A percentile compares a stretch with the other conserved stretches of the same genome.
These are phyloP conservation scores for Macropus fuliginosus DNA, from an alignment of 2,797 vertebrate genomes.

Conservation along the genomic window DNA sequence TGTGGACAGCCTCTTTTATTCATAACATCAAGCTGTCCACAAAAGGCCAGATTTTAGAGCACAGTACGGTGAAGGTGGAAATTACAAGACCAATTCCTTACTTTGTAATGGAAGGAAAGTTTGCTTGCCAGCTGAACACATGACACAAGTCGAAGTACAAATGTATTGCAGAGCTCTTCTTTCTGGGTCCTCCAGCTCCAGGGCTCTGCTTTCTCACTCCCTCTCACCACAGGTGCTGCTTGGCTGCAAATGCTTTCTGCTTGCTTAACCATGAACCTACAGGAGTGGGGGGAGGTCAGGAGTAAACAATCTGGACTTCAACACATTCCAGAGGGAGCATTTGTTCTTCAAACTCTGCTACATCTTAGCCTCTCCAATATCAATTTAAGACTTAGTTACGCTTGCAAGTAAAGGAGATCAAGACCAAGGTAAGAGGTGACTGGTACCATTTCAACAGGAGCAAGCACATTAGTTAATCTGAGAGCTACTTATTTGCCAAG, in stretches of 20 bases:
- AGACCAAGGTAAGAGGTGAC: neutral
- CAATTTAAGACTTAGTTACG: constrained; percentile 6
- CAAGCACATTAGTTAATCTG: constrained; percentile 10
- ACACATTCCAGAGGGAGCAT: constrained; percentile 23
- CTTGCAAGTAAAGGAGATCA: neutral
- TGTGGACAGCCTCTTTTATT: constrained; percentile 8
- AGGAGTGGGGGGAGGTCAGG: constrained; percentile 13
- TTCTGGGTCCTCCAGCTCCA: constrained; percentile 83
- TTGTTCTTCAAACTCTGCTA: constrained; percentile 17
- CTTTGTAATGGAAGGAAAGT: constrained; percentile 89
- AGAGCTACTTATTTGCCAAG: constrained; percentile 22
- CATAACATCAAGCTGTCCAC: neutral
- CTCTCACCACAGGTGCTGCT: constrained; percentile 50
- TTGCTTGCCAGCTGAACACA: constrained; percentile 97
- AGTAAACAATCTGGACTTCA: neutral
- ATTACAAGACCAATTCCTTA: constrained; percentile 80
- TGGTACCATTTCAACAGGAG: constrained; percentile 21
- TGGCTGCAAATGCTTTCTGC: constrained; percentile 83
- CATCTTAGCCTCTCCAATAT: constrained; percentile 7
- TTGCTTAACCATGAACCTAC: constrained; percentile 93
- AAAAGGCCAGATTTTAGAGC: neutral
- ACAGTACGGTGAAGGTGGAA: neutral
- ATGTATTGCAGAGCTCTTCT: constrained; percentile 84
- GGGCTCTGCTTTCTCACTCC: constrained; percentile 20
- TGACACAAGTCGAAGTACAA: constrained; percentile 89